Evolutionary conservation across 2,113 vertebrate species (phyloP).

Genomic region (Brachionichthys hirsutus): DNA sequence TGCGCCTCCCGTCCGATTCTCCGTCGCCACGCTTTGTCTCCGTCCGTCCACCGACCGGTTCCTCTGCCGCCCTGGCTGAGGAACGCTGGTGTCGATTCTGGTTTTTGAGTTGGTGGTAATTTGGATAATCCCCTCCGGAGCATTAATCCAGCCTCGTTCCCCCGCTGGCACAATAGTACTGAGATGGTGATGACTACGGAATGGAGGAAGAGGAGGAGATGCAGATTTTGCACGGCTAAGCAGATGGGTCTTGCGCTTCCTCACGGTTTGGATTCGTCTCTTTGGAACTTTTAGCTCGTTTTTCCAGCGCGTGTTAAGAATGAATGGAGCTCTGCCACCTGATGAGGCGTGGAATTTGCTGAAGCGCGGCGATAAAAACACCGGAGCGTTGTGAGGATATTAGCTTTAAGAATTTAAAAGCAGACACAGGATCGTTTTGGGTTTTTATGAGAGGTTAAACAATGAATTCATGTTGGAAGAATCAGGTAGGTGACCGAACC

Average conservation of each 20-base stretch:
- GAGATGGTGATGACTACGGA: conserved; percentile 9
- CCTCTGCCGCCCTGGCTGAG: no score
- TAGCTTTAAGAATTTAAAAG: background rate
- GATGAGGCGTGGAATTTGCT: background rate
- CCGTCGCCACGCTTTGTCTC: background rate
- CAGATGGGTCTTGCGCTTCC: background rate
- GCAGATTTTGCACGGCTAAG: background rate
- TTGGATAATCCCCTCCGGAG: conserved; percentile 37
- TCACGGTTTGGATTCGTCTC: conserved; percentile 1
- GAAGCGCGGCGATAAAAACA: background rate
- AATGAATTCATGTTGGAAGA: conserved; percentile 66
- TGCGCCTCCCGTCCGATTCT: background rate
- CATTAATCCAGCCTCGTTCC: conserved; percentile 25
- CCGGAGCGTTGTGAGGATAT: background rate
- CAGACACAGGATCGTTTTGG: conserved; percentile 36
- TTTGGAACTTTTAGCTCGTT: background rate
- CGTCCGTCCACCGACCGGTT: background rate
- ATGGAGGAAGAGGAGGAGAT: conserved; percentile 32
- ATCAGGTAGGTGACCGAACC: conserved; percentile 38
- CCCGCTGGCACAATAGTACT: background rate
- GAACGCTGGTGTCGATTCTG: no score
- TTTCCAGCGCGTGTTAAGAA: background rate
- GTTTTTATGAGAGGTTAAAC: background rate
- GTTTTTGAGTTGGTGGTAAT: background rate
- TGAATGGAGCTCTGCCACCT: no score